Conservation (phyloP, 1,140 invertebrate species). For the Diuraphis noxia region DNA sequence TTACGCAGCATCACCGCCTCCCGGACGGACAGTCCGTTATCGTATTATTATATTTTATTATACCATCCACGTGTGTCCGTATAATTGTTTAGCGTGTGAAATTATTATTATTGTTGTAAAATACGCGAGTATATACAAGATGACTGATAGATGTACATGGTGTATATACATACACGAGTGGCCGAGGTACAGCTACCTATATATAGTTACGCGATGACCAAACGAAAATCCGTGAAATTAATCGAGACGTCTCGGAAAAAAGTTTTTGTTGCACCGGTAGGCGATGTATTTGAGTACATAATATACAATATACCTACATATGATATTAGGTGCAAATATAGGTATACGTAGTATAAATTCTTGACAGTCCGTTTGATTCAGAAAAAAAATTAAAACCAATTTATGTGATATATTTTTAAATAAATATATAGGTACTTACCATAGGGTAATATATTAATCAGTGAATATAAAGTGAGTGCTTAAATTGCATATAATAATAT, state of each 20-base stretch:
- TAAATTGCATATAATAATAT: no score
- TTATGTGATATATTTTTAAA: not conserved
- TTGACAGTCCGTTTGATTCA: not conserved
- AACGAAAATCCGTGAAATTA: not conserved
- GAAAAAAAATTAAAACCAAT: not conserved
- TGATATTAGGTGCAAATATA: not conserved
- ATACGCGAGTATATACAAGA: not conserved
- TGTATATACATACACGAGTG: not conserved
- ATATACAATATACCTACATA: not conserved
- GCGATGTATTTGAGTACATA: not conserved
- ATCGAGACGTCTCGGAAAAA: not conserved
- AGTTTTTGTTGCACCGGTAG: not conserved
- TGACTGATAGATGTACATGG: not conserved
- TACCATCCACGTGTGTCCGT: not conserved
- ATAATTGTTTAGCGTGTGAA: conserved; percentile 3
- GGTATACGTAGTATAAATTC: not conserved
- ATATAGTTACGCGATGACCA: not conserved
- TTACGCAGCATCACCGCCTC: conserved; percentile 23
- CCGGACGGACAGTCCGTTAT: conserved; percentile 6
- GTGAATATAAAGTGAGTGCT: no score
- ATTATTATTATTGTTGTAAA: not conserved
- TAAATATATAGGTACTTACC: no score
- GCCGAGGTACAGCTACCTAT: not conserved
- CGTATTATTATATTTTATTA: not conserved
- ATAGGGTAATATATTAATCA: no score